phyloP scores from a whole-genome alignment of 1,140 invertebrate species.

The Drosophila equinoxialis region DNA sequence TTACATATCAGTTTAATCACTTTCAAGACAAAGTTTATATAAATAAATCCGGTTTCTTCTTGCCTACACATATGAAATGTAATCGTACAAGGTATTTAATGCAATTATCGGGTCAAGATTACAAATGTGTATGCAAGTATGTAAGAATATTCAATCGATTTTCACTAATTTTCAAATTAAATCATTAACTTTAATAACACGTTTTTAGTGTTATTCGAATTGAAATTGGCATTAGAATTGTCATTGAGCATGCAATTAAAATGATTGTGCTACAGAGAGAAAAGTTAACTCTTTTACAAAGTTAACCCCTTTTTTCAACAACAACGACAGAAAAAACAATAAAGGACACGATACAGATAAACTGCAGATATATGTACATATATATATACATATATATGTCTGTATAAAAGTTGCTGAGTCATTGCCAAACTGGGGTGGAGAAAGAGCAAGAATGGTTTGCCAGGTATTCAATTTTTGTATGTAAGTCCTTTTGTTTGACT shows the following conservation, averaged over 20 bases:
- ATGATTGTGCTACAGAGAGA: not conserved
- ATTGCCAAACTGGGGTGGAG: constrained; percentile 4
- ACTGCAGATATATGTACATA: not conserved
- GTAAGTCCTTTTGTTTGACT: constrained; percentile 13
- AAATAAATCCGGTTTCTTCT: too few relatives aligned
- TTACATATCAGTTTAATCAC: too few relatives aligned
- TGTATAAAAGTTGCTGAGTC: not conserved
- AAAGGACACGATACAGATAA: constrained; percentile 1
- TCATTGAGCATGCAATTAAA: constrained; percentile 10
- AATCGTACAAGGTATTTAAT: not conserved
- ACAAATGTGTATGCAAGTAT: not conserved
- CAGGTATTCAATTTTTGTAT: constrained; percentile 18
- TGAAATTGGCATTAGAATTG: constrained; percentile 25
- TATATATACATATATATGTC: not conserved
- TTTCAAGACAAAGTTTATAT: too few relatives aligned
- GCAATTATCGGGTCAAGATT: not conserved
- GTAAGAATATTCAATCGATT: constrained; percentile 41
- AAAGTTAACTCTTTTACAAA: constrained; percentile 4
- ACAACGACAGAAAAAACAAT: not conserved
- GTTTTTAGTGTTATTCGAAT: constrained; percentile 34
- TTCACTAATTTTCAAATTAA: constrained; percentile 70
- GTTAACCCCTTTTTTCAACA: not conserved
- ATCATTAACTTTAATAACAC: constrained; percentile 70
- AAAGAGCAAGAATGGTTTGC: constrained; percentile 6
- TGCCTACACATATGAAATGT: too few relatives aligned